Base-by-base conservation (phyloP, 2,797 vertebrate genomes). In the Amblyopsis hoosieri region DNA sequence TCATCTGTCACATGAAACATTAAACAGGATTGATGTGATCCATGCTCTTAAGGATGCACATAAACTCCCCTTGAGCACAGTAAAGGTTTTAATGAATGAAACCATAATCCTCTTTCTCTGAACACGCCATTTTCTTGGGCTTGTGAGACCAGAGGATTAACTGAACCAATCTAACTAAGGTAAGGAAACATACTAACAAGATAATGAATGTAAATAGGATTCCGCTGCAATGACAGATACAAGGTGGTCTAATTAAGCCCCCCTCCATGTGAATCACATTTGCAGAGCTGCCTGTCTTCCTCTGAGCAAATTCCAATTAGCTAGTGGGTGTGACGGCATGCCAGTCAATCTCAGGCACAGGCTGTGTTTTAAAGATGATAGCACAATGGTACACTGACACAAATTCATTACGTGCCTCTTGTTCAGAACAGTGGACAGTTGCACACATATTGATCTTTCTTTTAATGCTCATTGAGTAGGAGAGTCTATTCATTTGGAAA, bases 191-290 rank as follows among this genome's bases (percentile, higher is more conserved):
- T 60, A 75, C 82, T 71, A 73, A 72, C 76, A 78, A 49, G 45
- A 68, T 67, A 74, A 68, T 64, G 60, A 73, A 85, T 86, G 81
- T 84, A 88, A 88, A 87, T 85, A 78, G 80, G 63, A 88, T 82
- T 81, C 73, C 47, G 80, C 61, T 0, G 63, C 75, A 70, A 57
- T 74, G 83, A 87, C 86, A 84, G 82, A 80, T 85, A 84, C 85
- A 86, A 86, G 87, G 82, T 87, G 82, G 70, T 85, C 81, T 80
- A 89, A 89, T 88, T 87, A 85, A 86, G 85, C 85, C 72, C 68
- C 67, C 66, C 78, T 81, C 65, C 13, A 77, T 77, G 79, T 72
- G 78, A 85, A 85, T 85, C 83, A 72, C 81, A 85, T 87, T 86
- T 85, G 80, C 71, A 74, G 54, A 45, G 72, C 80, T 77, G 74